Conservation (phyloP, 1,140 invertebrate species). For the Hycleus cichorii region DNA sequence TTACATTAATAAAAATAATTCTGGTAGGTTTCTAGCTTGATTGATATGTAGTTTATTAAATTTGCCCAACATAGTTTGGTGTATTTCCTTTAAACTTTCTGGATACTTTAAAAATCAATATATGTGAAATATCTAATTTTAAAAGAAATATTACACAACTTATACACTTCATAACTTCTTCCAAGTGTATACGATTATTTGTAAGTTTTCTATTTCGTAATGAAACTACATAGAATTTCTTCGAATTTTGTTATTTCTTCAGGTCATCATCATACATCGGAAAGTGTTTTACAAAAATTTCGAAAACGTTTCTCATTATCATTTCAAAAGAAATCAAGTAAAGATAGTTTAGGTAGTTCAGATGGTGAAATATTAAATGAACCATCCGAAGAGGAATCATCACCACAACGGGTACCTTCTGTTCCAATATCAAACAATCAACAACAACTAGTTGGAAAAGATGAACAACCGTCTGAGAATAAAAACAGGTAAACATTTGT, state of each 20-base stretch:
- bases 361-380: constrained; percentile 42
- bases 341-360: constrained; percentile 42
- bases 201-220: too few species aligned
- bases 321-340: constrained; percentile 49
- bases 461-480: constrained; percentile 28
- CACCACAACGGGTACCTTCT: constrained; percentile 29
- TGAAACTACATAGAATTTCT: too few species aligned
- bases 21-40: too few species aligned
- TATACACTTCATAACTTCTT: too few species aligned
- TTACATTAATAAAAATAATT: not conserved
- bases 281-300: constrained; percentile 60
- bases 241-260: constrained; percentile 4
- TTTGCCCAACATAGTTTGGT: too few species aligned
- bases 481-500: constrained; percentile 32
- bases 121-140: too few species aligned
- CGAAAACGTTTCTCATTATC: constrained; percentile 59
- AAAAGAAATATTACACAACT: too few species aligned
- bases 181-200: too few species aligned
- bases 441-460: constrained; percentile 11
- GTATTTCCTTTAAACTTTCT: too few species aligned
- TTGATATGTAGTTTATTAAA: too few species aligned
- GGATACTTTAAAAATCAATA: too few species aligned
- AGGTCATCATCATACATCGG: constrained; percentile 16
- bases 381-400: constrained; percentile 35
- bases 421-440: constrained; percentile 4